These are phyloP conservation scores for Imbricaverruca yamaguchii DNA, from an alignment of 2,888 invertebrate species.

Conservation along the genomic window DNA sequence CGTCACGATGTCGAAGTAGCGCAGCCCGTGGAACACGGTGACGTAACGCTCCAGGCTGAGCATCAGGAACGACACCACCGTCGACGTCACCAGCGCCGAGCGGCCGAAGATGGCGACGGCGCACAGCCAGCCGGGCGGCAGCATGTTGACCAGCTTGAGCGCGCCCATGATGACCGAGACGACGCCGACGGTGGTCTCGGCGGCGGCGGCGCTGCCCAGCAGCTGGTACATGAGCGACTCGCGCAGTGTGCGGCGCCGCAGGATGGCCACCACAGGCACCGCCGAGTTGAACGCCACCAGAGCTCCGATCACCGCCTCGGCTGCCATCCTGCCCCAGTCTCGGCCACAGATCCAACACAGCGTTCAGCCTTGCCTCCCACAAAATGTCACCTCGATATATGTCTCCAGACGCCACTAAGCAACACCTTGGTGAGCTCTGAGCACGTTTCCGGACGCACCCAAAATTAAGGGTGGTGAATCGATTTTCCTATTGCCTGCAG, in stretches of 20 bases:
- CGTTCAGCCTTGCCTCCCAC: no score
- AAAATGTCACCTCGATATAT: no score
- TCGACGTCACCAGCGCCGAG: not conserved
- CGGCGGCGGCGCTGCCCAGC: conserved; percentile 2
- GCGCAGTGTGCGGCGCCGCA: not conserved
- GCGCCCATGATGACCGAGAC: not conserved
- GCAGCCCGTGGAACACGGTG: conserved; percentile 1
- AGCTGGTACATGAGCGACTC: not conserved
- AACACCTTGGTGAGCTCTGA: no score
- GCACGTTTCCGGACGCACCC: no score
- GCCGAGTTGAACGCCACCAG: not conserved
- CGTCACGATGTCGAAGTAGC: not conserved
- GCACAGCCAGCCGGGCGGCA: conserved; percentile 2
- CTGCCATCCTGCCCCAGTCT: not conserved
- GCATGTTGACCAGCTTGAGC: not conserved
- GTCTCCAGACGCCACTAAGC: no score
- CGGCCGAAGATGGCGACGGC: not conserved
- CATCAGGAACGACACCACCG: conserved; percentile 1
- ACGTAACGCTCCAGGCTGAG: not conserved
- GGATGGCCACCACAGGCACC: not conserved
- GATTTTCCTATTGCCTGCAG: no score
- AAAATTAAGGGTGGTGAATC: no score
- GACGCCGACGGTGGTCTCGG: not conserved
- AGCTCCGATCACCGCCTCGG: not conserved
- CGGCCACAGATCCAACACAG: no score